These are phyloP conservation scores for Aethes cnicana DNA, from an alignment of 2,888 invertebrate species.

Conservation along the genomic window DNA sequence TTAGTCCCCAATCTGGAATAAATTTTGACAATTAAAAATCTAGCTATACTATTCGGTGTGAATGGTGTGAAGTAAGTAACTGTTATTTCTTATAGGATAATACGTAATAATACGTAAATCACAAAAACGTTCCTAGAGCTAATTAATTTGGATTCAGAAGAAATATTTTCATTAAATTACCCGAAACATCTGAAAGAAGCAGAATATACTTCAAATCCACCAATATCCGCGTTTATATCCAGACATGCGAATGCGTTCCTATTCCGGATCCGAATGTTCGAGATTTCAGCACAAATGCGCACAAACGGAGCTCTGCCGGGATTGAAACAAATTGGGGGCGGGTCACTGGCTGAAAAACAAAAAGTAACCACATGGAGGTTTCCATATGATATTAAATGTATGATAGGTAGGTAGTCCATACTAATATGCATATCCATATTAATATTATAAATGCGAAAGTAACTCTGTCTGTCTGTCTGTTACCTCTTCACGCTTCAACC, in stretches of 20 bases:
- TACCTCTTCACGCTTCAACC: too few species aligned
- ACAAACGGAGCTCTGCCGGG: slow-evolving; percentile 87
- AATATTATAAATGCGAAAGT: too few species aligned
- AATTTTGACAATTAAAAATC: neutral
- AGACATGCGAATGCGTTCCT: slow-evolving; percentile 91
- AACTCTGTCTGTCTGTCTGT: too few species aligned
- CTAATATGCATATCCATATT: slow-evolving; percentile 4
- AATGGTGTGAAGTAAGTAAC: neutral
- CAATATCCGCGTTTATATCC: slow-evolving; percentile 86
- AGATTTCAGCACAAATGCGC: slow-evolving; percentile 88
- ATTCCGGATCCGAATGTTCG: slow-evolving; percentile 90
- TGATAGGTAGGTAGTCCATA: too few species aligned
- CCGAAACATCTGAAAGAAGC: slow-evolving; percentile 79
- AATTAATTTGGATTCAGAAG: too few species aligned
- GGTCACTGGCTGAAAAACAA: slow-evolving; percentile 85
- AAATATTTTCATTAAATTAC: slow-evolving; percentile 44
- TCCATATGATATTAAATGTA: neutral
- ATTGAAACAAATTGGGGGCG: slow-evolving; percentile 86
- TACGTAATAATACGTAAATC: too few species aligned
- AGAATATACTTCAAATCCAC: slow-evolving; percentile 81
- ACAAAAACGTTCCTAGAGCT: too few species aligned
- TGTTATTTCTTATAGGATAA: too few species aligned
- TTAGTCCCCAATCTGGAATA: slow-evolving; percentile 65
- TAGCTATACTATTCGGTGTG: neutral
- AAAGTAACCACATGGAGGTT: slow-evolving; percentile 3